These are phyloP conservation scores for Lysandra coridon DNA, from an alignment of 2,888 invertebrate genomes.

Conservation along the genomic window DNA sequence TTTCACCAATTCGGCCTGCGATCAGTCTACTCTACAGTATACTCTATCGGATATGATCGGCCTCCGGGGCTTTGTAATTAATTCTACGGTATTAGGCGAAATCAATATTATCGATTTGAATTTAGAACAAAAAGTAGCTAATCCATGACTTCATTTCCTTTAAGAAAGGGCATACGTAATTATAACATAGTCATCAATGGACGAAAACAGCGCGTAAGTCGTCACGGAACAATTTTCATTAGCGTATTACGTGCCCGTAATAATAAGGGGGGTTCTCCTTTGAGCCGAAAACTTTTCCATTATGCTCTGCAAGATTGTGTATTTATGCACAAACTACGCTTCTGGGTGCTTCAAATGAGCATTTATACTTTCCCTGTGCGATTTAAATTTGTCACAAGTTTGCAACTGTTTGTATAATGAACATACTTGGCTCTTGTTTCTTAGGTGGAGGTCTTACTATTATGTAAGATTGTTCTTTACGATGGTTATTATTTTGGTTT, in stretches of 20 bases:
- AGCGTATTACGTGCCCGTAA: conserved; percentile 70
- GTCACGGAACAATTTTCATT: conserved; percentile 75
- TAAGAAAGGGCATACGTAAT: not conserved
- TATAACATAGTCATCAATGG: not conserved
- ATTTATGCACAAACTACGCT: conserved; percentile 49
- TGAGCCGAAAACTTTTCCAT: conserved; percentile 59
- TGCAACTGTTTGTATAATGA: conserved; percentile 16
- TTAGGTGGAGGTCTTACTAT: not conserved
- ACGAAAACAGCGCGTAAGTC: conserved; percentile 57
- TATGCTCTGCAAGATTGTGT: conserved; percentile 54
- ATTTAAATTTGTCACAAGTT: conserved; percentile 27
- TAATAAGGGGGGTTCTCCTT: conserved; percentile 59
- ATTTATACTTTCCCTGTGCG: conserved; percentile 24
- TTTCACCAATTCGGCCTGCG: no score
- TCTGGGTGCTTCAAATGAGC: conserved; percentile 32
- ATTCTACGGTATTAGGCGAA: no score
- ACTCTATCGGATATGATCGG: no score
- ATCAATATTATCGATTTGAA: not conserved
- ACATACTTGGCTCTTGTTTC: conserved; percentile 6
- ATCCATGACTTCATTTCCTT: not conserved
- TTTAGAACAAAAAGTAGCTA: not conserved
- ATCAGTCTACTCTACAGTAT: no score
- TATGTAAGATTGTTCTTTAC: not conserved
- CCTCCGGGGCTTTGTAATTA: no score
- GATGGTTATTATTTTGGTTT: not conserved